Percentiles rank a stretch among this genome's conserved stretches.
Conservation (phyloP, 1,140 invertebrate genomes). For the Nylanderia fulva region DNA sequence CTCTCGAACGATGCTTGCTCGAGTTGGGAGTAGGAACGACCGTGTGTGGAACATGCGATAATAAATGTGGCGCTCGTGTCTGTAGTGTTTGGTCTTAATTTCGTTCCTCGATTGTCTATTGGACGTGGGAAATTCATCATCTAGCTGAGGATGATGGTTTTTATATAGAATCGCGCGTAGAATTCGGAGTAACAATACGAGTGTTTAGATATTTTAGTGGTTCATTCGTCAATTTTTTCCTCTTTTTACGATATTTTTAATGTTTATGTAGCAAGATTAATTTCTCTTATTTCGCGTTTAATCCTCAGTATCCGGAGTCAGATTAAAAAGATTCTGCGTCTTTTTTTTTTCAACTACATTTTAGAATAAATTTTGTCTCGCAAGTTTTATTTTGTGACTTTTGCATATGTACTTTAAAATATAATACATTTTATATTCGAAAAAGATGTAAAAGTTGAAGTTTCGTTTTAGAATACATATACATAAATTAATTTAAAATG, state of each 20-base stretch:
- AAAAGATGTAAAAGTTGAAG: neutral
- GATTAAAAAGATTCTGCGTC: neutral
- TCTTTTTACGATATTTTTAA: too few species aligned
- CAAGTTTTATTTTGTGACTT: neutral
- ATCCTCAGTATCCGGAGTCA: too few species aligned
- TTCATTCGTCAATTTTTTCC: neutral
- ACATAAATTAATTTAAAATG: slow-evolving; percentile 27
- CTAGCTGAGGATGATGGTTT: neutral
- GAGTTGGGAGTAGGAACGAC: neutral
- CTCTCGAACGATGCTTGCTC: slow-evolving; percentile 38
- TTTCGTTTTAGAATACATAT: neutral
- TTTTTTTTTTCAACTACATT: neutral
- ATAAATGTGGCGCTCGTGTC: slow-evolving; percentile 25
- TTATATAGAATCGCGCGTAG: neutral
- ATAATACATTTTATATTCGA: neutral
- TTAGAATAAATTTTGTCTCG: neutral
- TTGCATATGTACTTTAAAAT: neutral
- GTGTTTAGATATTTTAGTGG: slow-evolving; percentile 51
- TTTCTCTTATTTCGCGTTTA: too few species aligned
- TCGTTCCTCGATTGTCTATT: slow-evolving; percentile 12
- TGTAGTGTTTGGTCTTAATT: neutral
- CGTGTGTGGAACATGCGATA: slow-evolving; percentile 26
- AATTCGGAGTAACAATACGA: neutral
- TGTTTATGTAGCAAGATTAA: too few species aligned
- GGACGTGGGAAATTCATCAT: slow-evolving; percentile 1